Percentiles rank a stretch among this genome's conserved stretches.
Evolutionary conservation across 1,140 invertebrate genomes (phyloP).

Genomic region (Metaphire vulgaris): DNA sequence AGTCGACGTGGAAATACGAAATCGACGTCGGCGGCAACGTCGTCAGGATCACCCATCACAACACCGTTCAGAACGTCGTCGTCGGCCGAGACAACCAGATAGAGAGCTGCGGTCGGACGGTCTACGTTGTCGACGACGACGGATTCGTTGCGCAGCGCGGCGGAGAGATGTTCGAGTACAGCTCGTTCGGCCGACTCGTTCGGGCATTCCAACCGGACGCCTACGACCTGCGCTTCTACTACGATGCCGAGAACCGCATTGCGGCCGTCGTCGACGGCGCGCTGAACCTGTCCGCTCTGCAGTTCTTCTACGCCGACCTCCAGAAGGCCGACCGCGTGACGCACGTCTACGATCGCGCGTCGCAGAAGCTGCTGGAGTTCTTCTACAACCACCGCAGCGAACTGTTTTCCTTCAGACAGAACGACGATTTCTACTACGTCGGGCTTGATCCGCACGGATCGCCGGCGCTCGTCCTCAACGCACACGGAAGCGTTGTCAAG

Average conservation of each 20-base stretch:
- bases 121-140: conserved; percentile 80
- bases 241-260: conserved; percentile 78
- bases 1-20: conserved; percentile 85
- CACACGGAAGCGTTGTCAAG: conserved; percentile 81
- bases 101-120: conserved; percentile 77
- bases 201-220: conserved; percentile 64
- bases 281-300: conserved; percentile 76
- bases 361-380: conserved; percentile 6
- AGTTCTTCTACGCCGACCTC: conserved; percentile 88
- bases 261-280: conserved; percentile 70
- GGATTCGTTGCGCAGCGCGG: conserved; percentile 83
- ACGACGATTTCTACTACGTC: conserved; percentile 78
- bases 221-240: conserved; percentile 79
- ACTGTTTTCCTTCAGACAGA: conserved; percentile 78
- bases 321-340: conserved; percentile 37
- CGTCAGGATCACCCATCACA: conserved; percentile 76
- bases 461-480: conserved; percentile 80
- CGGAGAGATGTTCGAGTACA: conserved; percentile 85
- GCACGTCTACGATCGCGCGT: conserved; percentile 62
- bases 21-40: conserved; percentile 95
- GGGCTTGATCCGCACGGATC: conserved; percentile 91
- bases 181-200: conserved; percentile 81
- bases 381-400: conserved; percentile 63
- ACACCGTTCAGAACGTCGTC: conserved; percentile 74
- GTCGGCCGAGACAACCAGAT: conserved; percentile 88